Conservation (phyloP, 64 coral and sea anemone genomes). For the Astreopora myriophthalma region DNA sequence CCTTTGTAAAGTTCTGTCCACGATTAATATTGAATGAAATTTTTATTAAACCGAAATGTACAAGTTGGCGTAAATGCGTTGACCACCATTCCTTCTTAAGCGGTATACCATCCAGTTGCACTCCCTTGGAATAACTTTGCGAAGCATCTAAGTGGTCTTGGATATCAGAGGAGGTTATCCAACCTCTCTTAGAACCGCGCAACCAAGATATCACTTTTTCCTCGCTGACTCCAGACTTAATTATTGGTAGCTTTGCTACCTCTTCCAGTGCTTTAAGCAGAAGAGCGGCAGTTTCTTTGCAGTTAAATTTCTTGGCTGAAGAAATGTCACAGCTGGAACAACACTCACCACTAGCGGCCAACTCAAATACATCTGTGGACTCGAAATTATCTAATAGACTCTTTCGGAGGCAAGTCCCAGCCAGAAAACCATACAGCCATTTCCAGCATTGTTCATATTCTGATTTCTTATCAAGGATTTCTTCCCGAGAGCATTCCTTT, state of each 20-base stretch:
- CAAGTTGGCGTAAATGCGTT: conserved; percentile 12
- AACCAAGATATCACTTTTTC: conserved; percentile 61
- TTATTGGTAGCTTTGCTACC: neutral
- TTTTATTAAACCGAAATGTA: neutral
- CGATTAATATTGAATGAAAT: conserved; percentile 17
- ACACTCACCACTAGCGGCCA: neutral
- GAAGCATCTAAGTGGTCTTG: conserved; percentile 7
- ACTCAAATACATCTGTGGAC: neutral
- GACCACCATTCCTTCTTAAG: conserved; percentile 27
- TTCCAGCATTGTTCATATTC: neutral
- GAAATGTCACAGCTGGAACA: conserved; percentile 51
- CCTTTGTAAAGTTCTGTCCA: neutral
- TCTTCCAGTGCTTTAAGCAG: neutral
- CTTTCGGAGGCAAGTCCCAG: conserved; percentile 23
- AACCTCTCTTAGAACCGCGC: conserved; percentile 11
- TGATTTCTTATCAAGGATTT: neutral
- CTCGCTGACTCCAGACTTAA: conserved; percentile 9
- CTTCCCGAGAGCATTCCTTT: neutral
- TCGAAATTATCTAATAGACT: conserved; percentile 14
- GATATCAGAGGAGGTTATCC: neutral
- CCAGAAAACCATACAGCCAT: neutral
- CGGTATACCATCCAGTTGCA: neutral
- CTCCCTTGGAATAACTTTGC: conserved; percentile 32
- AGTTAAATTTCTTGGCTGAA: conserved; percentile 19
- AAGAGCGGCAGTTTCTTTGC: neutral